Evolutionary conservation across 1,140 invertebrate species (phyloP).

Genomic region (Lepidurus arcticus): DNA sequence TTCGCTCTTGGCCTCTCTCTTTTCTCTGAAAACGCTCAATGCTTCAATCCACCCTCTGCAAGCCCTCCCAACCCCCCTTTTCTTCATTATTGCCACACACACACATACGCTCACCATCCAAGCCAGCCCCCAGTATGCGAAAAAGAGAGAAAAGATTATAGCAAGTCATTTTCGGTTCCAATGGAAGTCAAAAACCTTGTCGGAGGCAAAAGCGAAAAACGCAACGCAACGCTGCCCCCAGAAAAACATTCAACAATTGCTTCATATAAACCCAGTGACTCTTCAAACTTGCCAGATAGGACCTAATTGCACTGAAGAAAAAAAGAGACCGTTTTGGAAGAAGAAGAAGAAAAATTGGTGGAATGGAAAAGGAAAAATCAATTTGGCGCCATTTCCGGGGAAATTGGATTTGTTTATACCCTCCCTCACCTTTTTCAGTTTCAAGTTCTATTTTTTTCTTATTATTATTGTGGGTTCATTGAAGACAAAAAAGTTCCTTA

Average conservation of each 20-base stretch:
- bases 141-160: background rate
- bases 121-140: background rate
- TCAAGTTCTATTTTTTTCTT: background rate
- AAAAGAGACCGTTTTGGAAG: background rate
- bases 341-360: background rate
- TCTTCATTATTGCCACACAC: slow-evolving; percentile 1
- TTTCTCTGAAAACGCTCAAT: background rate
- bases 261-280: background rate
- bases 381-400: background rate
- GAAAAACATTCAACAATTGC: background rate
- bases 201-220: too few relatives aligned
- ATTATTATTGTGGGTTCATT: background rate
- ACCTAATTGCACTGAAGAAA: background rate
- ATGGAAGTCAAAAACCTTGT: background rate
- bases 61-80: background rate
- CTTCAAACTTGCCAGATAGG: background rate
- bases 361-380: background rate
- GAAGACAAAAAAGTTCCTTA: slow-evolving; percentile 1
- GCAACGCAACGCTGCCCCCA: background rate
- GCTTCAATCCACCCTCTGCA: background rate
- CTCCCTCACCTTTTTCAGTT: background rate
- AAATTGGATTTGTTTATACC: background rate
- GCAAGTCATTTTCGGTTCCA: slow-evolving; percentile 16
- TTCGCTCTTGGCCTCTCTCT: background rate
- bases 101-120: background rate